Base-by-base conservation (phyloP, 2,113 vertebrate genomes). In the Lampris megalopsis region DNA sequence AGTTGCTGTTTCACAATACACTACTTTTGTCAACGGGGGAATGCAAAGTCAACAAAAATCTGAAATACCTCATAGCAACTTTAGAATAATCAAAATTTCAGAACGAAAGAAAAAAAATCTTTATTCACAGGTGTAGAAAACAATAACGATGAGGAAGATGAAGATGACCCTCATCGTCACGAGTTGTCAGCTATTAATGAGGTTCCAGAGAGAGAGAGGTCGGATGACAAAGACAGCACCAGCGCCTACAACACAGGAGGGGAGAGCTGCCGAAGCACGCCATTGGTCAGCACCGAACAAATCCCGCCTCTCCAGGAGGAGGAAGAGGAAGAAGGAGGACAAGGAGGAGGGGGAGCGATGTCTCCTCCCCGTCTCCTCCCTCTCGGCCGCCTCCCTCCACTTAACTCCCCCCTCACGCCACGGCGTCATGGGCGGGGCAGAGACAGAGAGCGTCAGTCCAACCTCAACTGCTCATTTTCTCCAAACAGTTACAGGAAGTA, bases 171-270 rank as follows among this genome's bases (percentile, higher is more conserved):
- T 36, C 87, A 90, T 69, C 92, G 89, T 10, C 94, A 91, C 0
- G 94, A 95, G 77, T 59, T 97, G 68, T 95, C 96, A 0, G 96
- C 96, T 77, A 96, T 97, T 87, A 95, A 96, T 0, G 96, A 97
- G 79, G 86, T 95, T 1, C 96, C 96, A 0, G 96, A 93, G 76
- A 77, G 92, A 0, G 95, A 93, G 10, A 80, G 92, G 0, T 94
- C 95, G 0, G 95, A 96, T 24, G 95, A 95, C 81, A 95, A 93
- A 58, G 96, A 96, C 90, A 96, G 93, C 88, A 95, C 94, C 79
- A 96, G 96, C 36, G 96, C 96, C 73, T 97, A 97, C 90, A 96
- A 97, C 92, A 96, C 95, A 0, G 91, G 92, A 0, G 95, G 95
- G 0, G 96, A 96, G 85, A 97, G 96, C 90, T 96, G 96, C 77